Percentiles rank a stretch among this genome's conserved stretches.
These are phyloP conservation scores for Manis javanica DNA, from an alignment of 2,797 vertebrate species.

Conservation along the genomic window DNA sequence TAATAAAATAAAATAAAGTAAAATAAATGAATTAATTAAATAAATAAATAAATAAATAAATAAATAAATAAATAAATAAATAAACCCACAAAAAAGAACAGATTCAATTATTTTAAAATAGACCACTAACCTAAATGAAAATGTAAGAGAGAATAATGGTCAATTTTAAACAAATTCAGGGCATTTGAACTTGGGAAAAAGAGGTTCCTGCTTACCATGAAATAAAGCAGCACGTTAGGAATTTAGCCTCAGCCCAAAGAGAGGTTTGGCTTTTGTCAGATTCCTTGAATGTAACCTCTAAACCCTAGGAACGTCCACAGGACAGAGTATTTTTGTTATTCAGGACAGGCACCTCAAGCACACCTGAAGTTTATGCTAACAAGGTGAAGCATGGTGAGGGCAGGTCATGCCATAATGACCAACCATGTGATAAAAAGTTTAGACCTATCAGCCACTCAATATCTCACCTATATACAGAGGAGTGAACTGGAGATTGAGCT, in stretches of 20 bases:
- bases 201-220: not conserved
- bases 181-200: not conserved
- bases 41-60: too few species aligned
- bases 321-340: not conserved
- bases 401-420: not conserved
- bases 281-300: not conserved
- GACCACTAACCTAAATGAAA: conserved; percentile 53
- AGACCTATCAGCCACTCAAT: not conserved
- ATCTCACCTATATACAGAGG: not conserved
- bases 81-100: conserved; percentile 44
- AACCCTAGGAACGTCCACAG: not conserved
- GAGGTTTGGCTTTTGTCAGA: not conserved
- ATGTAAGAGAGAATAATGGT: not conserved
- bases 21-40: too few species aligned
- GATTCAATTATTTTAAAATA: conserved; percentile 65
- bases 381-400: not conserved
- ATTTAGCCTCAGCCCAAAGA: not conserved
- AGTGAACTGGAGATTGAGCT: not conserved
- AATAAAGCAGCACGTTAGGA: not conserved
- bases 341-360: not conserved
- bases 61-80: too few species aligned
- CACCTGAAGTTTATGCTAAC: not conserved
- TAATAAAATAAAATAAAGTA: too few species aligned
- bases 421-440: not conserved
- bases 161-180: conserved; percentile 38